Evolutionary conservation across 2,113 vertebrate genomes (phyloP).

Genomic region (Ariopsis seemanni): DNA sequence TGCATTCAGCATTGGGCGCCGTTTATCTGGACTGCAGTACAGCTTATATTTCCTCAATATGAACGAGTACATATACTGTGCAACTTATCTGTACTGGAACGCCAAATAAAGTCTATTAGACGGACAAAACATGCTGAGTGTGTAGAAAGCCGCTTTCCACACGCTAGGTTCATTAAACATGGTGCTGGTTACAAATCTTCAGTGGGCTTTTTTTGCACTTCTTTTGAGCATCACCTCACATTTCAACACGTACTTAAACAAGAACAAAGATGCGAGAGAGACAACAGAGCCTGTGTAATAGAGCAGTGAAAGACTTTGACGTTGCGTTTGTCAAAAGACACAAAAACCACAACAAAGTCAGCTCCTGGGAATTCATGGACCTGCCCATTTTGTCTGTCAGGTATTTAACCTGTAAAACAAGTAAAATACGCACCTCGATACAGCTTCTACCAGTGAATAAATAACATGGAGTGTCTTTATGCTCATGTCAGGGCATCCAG

Average conservation of each 20-base stretch:
- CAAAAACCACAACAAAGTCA: neutral
- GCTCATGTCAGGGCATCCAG: neutral
- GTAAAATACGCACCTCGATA: neutral
- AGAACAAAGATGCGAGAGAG: neutral
- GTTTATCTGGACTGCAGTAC: neutral
- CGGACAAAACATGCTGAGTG: neutral
- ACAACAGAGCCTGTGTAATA: neutral
- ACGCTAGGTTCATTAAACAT: neutral
- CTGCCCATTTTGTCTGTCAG: neutral
- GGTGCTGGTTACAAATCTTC: neutral
- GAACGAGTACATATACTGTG: neutral
- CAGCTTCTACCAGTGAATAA: neutral
- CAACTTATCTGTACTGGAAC: neutral
- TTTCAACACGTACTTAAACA: neutral
- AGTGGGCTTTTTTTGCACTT: neutral
- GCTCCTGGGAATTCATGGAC: neutral
- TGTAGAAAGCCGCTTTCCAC: neutral
- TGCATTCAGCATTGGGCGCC: neutral
- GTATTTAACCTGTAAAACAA: neutral
- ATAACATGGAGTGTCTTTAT: neutral
- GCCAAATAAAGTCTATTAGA: neutral
- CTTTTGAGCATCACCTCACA: neutral
- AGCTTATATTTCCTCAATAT: neutral
- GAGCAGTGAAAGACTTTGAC: neutral
- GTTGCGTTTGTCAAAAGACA: neutral